Percentiles rank a stretch among this genome's conserved stretches.
phyloP scores from a whole-genome alignment of 2,113 vertebrate genomes.

The Rutilus rutilus region DNA sequence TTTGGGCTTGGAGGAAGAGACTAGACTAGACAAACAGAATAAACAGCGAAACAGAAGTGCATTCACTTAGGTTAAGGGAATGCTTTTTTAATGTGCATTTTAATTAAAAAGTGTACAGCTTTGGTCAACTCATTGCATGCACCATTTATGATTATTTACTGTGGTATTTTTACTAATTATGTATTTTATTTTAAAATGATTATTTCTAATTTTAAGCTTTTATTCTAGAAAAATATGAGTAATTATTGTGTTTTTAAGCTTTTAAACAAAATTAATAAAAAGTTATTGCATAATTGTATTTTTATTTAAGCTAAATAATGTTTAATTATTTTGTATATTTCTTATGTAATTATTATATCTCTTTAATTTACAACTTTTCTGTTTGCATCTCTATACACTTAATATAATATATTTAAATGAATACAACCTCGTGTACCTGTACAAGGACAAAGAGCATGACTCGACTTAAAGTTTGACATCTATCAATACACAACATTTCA shows the following conservation, averaged over 20 bases:
- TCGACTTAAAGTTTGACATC: neutral
- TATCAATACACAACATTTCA: neutral
- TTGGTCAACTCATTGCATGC: neutral
- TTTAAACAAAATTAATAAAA: too few relatives aligned
- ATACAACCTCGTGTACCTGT: neutral
- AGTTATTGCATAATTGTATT: too few relatives aligned
- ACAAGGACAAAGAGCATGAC: neutral
- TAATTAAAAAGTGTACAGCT: neutral
- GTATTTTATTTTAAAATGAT: neutral
- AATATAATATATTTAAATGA: neutral
- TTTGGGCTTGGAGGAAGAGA: conserved; percentile 59
- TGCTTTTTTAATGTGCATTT: too few relatives aligned
- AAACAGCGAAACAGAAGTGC: neutral
- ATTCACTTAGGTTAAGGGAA: neutral
- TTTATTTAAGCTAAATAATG: too few relatives aligned
- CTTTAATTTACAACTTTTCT: neutral
- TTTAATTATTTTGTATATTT: too few relatives aligned
- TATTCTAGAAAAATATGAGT: neutral
- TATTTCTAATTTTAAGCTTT: neutral
- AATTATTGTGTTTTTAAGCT: too few relatives aligned
- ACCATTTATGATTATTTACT: neutral
- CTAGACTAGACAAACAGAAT: conserved; percentile 32
- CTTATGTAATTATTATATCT: neutral
- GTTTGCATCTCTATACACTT: neutral
- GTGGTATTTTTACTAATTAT: neutral